Percentiles rank a stretch among this genome's conserved stretches.
phyloP scores from a whole-genome alignment of 2,888 invertebrate species.

The Lacanobia wlatinum region DNA sequence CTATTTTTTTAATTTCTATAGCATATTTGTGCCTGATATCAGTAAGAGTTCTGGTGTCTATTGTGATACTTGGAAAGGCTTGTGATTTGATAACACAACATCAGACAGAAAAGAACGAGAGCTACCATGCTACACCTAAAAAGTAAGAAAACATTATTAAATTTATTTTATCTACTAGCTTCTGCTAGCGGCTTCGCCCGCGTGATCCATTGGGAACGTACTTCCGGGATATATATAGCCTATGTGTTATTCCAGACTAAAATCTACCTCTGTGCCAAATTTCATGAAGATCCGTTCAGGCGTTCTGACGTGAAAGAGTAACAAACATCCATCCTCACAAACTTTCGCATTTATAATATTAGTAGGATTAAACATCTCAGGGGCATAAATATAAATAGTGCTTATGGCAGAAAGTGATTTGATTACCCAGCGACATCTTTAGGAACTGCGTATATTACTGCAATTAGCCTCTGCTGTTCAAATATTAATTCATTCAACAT shows the following conservation, averaged over 20 bases:
- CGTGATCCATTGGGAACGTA: too few relatives aligned
- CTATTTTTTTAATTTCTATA: constrained; percentile 93
- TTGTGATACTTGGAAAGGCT: constrained; percentile 97
- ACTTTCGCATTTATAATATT: too few relatives aligned
- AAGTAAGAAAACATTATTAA: constrained; percentile 73
- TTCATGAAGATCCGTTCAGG: too few relatives aligned
- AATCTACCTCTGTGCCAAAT: too few relatives aligned
- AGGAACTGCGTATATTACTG: background rate
- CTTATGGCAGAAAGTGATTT: background rate
- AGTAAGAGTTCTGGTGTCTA: constrained; percentile 95
- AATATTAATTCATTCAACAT: background rate
- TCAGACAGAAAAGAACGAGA: constrained; percentile 90
- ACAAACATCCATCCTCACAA: too few relatives aligned
- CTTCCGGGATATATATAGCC: too few relatives aligned
- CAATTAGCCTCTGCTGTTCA: background rate
- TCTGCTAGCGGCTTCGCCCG: too few relatives aligned
- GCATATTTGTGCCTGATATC: constrained; percentile 95
- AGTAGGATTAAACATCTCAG: background rate
- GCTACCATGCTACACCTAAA: constrained; percentile 85
- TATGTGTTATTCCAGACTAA: too few relatives aligned
- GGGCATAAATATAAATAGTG: background rate
- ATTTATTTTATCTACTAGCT: background rate
- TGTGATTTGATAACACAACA: constrained; percentile 96
- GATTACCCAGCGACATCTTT: background rate
- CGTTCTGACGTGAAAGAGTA: too few relatives aligned